Evolutionary conservation across 2,888 invertebrate species (phyloP).

Genomic region (Phaonia tiefii): DNA sequence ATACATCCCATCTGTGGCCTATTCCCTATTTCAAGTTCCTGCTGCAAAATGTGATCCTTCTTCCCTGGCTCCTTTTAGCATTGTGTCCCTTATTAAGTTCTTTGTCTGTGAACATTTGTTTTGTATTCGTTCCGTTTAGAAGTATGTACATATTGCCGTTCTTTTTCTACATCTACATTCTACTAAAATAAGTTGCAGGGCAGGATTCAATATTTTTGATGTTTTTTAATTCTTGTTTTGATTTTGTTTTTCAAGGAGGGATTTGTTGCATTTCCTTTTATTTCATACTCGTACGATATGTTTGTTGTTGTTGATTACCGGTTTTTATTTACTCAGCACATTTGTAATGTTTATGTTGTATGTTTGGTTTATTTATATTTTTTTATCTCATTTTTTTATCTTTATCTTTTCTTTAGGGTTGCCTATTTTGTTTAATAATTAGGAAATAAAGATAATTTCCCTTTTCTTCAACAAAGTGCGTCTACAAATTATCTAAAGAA

Average conservation of each 20-base stretch:
- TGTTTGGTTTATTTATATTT: conserved; percentile 22
- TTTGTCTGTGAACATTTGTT: conserved; percentile 8
- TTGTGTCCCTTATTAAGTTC: conserved; percentile 20
- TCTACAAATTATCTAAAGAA: too few relatives aligned
- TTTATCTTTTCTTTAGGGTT: conserved; percentile 27
- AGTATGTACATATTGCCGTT: not conserved
- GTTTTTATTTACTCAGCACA: conserved; percentile 38
- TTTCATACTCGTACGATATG: not conserved
- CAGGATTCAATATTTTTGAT: not conserved
- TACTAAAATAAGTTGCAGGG: not conserved
- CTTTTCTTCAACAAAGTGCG: conserved; percentile 5
- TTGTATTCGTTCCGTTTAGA: too few relatives aligned
- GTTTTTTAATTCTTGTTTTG: not conserved
- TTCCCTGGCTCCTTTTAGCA: not conserved
- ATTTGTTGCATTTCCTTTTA: conserved; percentile 7
- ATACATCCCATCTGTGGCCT: not conserved
- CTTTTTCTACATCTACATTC: not conserved
- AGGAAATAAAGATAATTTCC: too few relatives aligned
- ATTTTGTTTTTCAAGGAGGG: not conserved
- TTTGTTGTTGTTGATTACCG: conserved; percentile 15
- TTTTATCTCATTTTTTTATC: conserved; percentile 24
- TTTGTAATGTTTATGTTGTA: conserved; percentile 28
- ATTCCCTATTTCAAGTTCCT: not conserved
- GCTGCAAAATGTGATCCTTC: not conserved
- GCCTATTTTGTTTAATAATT: conserved; percentile 22